A percentile compares a stretch with the other conserved stretches of the same genome.
These are phyloP conservation scores for Anas platyrhynchos DNA, from an alignment of 2,113 vertebrate genomes.

Conservation along the genomic window DNA sequence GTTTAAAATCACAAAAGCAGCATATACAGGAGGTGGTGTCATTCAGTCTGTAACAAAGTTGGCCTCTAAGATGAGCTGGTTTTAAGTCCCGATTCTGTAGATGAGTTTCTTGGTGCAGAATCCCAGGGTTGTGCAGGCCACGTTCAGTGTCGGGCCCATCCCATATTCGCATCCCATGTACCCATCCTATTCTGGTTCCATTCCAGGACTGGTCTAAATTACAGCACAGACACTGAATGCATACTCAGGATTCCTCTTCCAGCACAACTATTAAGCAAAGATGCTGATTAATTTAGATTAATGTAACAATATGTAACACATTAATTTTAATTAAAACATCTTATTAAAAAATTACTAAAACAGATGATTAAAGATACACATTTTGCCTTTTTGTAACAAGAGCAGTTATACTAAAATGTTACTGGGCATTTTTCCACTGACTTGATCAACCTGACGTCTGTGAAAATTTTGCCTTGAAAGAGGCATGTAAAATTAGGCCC, in stretches of 20 bases:
- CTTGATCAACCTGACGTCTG: neutral
- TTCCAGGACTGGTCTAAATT: neutral
- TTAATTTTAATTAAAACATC: neutral
- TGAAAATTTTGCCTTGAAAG: neutral
- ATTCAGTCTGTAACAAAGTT: neutral
- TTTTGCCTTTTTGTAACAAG: neutral
- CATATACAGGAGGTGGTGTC: neutral
- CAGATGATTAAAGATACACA: neutral
- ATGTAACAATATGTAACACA: neutral
- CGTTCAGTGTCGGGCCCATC: neutral
- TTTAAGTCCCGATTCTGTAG: neutral
- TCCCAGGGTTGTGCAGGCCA: neutral
- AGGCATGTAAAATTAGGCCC: neutral
- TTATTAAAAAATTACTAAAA: slow-evolving; percentile 17
- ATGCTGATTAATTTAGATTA: neutral
- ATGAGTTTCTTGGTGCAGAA: neutral
- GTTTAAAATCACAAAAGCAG: neutral
- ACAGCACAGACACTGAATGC: neutral
- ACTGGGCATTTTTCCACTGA: neutral
- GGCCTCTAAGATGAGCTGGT: neutral
- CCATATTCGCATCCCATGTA: neutral
- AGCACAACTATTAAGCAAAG: neutral
- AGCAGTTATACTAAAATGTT: neutral
- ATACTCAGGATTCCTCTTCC: neutral
- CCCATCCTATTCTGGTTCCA: neutral